Evolutionary conservation across 2,113 vertebrate genomes (phyloP), one percentile per base, ranked within the genome.

Genomic region (Peucedramus taeniatus): DNA sequence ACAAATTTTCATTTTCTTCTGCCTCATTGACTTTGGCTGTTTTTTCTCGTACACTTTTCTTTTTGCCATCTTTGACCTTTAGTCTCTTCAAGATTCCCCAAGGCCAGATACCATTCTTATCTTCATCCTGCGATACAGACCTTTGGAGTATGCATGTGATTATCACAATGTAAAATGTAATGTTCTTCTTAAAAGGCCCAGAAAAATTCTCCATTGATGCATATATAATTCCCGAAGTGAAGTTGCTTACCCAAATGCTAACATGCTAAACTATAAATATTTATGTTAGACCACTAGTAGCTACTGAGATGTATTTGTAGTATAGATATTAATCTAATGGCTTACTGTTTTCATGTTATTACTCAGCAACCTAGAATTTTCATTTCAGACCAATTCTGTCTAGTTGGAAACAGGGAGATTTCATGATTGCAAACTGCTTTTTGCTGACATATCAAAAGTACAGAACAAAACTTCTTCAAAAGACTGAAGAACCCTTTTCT

Each of bases 1-100:
- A 98, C 95, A 96, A 94, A 97, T 97, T 93, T 98, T 97, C 98
- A 98, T 99, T 98, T 98, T 90, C 98, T 98, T 98, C 98, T 97
- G 97, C 96, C 93, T 98, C 98, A 98, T 91, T 97, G 98, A 95
- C 97, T 97, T 97, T 97, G 89, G 89, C 28, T 82, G 91, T 37
- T 97, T 98, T 98, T 88, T 97, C 97, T 98, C 89, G 79, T 74
- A 97, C 40, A 94, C 97, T 98, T 98, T 98, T 99, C 98, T 98
- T 99, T 98, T 97, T 98, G 78, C 98, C 98, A 95, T 98, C 97
- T 97, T 97, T 98, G 92, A 94, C 97, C 93, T 98, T 99, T 97
- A 99, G 97, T 95, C 97, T 99, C 98, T 98, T 98, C 97, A 99
- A 98, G 97, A 99, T 98, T 88, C 95, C 96, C 93, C 96, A 98